These are phyloP conservation scores for Tachuris rubrigastra DNA, from an alignment of 2,113 vertebrate genomes.

Conservation along the genomic window DNA sequence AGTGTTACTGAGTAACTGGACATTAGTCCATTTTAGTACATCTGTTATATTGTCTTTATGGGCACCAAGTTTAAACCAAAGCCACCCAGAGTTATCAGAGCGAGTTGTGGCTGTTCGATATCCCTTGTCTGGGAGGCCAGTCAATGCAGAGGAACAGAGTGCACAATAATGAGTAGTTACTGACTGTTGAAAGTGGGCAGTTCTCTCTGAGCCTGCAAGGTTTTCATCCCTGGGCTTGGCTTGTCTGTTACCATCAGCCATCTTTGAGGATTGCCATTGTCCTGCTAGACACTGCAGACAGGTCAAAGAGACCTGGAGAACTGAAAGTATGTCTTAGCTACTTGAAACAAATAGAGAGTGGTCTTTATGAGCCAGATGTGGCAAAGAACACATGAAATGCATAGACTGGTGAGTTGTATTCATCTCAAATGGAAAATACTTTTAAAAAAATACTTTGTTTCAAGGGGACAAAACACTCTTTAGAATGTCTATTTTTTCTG, in stretches of 20 bases:
- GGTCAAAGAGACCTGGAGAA: neutral
- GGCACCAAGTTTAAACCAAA: neutral
- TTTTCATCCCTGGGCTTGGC: neutral
- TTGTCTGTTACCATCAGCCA: neutral
- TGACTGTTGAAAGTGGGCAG: neutral
- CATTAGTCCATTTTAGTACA: neutral
- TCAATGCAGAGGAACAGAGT: neutral
- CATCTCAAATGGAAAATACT: neutral
- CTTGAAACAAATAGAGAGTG: neutral
- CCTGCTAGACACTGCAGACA: neutral
- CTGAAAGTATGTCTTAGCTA: neutral
- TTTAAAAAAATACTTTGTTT: neutral
- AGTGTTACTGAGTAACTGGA: neutral
- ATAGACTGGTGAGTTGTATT: neutral
- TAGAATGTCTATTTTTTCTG: neutral
- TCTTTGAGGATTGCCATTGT: neutral
- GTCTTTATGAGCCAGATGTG: neutral
- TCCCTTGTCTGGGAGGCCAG: neutral
- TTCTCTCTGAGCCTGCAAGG: neutral
- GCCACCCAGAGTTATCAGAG: neutral
- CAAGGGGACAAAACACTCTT: neutral
- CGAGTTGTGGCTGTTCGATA: neutral
- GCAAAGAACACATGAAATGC: neutral
- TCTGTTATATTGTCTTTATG: neutral
- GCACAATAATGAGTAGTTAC: neutral